Evolutionary conservation across 2,797 vertebrate species (phyloP), one percentile per base, ranked within the genome.

Genomic region (Acanthurus tractus): DNA sequence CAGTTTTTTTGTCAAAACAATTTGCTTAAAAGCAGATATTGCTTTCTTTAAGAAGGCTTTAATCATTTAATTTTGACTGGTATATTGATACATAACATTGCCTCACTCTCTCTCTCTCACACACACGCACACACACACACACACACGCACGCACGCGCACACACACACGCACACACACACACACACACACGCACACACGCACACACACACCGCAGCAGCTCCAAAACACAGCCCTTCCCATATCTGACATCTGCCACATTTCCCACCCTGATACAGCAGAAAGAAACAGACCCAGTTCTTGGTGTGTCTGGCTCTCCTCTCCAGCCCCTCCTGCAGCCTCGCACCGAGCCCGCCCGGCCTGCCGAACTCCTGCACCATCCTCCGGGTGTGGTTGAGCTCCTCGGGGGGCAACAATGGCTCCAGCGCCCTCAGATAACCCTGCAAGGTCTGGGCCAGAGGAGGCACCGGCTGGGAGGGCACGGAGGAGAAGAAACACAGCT

Each of bases 251-350:
- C 45, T 80, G 79, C 40, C 57, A 36, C 40, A 2, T 5, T 68
- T 76, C 79, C 58, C 81, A 86, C 55, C 55, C 34, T 8, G 50
- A 68, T 7, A 7, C 25, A 59, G 15, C 45, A 52, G 8, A 94
- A 90, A 52, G 8, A 94, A 90, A 86, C 87, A 23, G 25, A 97
- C 96, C 96, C 96, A 97, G 90, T 96, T 97, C 63, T 93, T 94
- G n/a, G 84, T 90, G 68, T 87, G 74, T 44, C 90, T 93, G 2
- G 93, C 93, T 71, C 95, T 91, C 46, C 55, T 95, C 76, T 95
- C 91, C 86, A 97, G 92, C 8, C 89, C 92, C 12, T 88, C 81
- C 87, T 96, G 95, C 40, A 97, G 93, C 25, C 70, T 81, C 0
- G 90, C 71, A 0, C 96, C 96, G 2, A 96, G 93, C 0, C 96